phyloP scores from a whole-genome alignment of 2,888 invertebrate genomes.

The Xanthostigma xanthostigma region DNA sequence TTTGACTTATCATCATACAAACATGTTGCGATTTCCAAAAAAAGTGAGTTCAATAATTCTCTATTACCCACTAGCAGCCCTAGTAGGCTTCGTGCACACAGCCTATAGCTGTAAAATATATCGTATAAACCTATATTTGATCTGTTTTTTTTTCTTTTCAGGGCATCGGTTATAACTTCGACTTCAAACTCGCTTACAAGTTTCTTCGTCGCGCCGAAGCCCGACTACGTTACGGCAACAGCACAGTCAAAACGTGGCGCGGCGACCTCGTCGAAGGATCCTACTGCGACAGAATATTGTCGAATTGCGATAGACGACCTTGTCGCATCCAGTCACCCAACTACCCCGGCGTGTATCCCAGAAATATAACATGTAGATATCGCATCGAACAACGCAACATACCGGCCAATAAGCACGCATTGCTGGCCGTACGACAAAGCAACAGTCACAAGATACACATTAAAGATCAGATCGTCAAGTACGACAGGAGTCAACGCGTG shows the following conservation, averaged over 20 bases:
- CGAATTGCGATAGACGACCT: slow-evolving; percentile 51
- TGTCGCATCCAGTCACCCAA: slow-evolving; percentile 73
- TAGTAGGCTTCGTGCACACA: too few relatives aligned
- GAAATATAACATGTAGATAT: slow-evolving; percentile 53
- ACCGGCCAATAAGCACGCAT: slow-evolving; percentile 57
- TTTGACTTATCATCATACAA: too few relatives aligned
- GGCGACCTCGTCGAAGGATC: slow-evolving; percentile 61
- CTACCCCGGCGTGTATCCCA: slow-evolving; percentile 78
- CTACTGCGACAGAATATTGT: slow-evolving; percentile 67
- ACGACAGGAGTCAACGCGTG: slow-evolving; percentile 58
- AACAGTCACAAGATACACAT: slow-evolving; percentile 66
- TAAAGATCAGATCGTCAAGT: slow-evolving; percentile 63
- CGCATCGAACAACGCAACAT: slow-evolving; percentile 29
- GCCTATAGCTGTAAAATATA: too few relatives aligned
- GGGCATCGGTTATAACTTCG: slow-evolving; percentile 66
- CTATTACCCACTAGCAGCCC: too few relatives aligned
- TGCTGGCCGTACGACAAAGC: slow-evolving; percentile 60
- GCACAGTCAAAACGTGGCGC: slow-evolving; percentile 55
- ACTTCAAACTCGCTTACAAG: slow-evolving; percentile 74
- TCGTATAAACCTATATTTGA: too few relatives aligned
- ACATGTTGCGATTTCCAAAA: too few relatives aligned
- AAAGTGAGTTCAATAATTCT: too few relatives aligned
- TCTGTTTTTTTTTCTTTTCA: slow-evolving; percentile 19
- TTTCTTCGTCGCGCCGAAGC: slow-evolving; percentile 64
- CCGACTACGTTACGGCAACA: slow-evolving; percentile 60